Evolutionary conservation across 2,888 invertebrate genomes (phyloP), one percentile per base, ranked within the genome.

Genomic region (Trissolcus brochymenae): DNA sequence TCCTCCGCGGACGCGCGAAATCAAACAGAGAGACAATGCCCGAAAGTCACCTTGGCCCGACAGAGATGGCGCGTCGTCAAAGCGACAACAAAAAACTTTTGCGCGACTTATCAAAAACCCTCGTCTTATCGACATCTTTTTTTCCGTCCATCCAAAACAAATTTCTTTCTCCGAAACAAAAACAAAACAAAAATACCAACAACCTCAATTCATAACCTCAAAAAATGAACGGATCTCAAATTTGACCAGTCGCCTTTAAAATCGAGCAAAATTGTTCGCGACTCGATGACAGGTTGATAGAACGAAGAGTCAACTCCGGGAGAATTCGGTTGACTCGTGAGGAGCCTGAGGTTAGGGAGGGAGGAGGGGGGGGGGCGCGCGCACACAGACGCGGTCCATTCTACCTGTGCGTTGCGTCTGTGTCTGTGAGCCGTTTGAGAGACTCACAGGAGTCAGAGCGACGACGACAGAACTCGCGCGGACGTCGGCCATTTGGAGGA

Each of bases 401-500:
- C 66, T 73, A 73, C 73, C 73, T 66, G 73, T 55, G 73, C 61
- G n/a, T 17, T 21, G 9, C 55, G 25, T 61, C 50, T 66, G 73
- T 73, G 62, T 74, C 29, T 57, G 60, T 61, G 56, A 62, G 61
- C 57, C 74, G 74, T 67, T 67, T 74, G 41, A 40, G 74, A 53
- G 66, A 60, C 67, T 67, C 57, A 40, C 61, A 66, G 73, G 65
- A 72, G 64, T 65, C 59, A 59, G 51, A 16, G 50, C 49, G 59
- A 14, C 71, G 64, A 49, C 64, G 64, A 60, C 73, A 51, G 60
- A 61, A 29, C 66, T 40, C 43, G 53, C 35, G 64, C 62, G 62
- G 64, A 71, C 65, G 65, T 72, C 65, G 61, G 67, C 74, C 74
- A 74, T 74, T 74, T 61, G 49, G 62, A 72, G 41, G 29, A 6